Evolutionary conservation across 2,888 invertebrate species (phyloP), one percentile per base, ranked within the genome.

Genomic region (Gibbula magus): DNA sequence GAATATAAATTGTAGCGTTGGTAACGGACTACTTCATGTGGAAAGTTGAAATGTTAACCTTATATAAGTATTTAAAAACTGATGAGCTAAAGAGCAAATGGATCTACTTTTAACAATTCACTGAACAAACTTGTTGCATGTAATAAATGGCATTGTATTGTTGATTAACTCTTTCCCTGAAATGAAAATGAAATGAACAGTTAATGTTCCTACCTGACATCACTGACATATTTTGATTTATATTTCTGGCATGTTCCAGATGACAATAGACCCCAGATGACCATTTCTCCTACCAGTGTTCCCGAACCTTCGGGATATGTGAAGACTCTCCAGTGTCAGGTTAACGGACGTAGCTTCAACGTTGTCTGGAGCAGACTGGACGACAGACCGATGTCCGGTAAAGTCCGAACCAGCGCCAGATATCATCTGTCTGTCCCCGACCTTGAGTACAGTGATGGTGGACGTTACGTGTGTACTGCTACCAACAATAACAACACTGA

Each of bases 311-410:
- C 86, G 0, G 89, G 90, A 13, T 86, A 87, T 35, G 86, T 87
- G 8, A 87, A 84, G 22, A 83, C 83, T 1, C 89, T 91, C 83
- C 85, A 85, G 61, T 92, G 92, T 81, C 79, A 83, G 22, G 89
- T 91, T 2, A 79, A 81, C 10, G 91, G 91, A 0, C 84, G 85
- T 16, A 88, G 87, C n/a, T 87, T 89, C 75, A 87, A 88, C 53
- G 89, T 96, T 0, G 93, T 94, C 25, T 98, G 97, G 97, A 94
- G 94, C 70, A 95, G 97, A 81, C 94, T 94, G 13, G 96, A 97
- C 91, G 95, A 95, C 18, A 93, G 93, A 67, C 94, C 95, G 0
- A 93, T 98, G 83, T 96, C 96, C 16, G 77, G 84, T 22, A 80
- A 88, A n/a, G 87, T 90, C 2, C 79, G 81, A 13, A 83, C 86